Evolutionary conservation across 1,140 invertebrate species (phyloP).

Genomic region (Ladona fulva): DNA sequence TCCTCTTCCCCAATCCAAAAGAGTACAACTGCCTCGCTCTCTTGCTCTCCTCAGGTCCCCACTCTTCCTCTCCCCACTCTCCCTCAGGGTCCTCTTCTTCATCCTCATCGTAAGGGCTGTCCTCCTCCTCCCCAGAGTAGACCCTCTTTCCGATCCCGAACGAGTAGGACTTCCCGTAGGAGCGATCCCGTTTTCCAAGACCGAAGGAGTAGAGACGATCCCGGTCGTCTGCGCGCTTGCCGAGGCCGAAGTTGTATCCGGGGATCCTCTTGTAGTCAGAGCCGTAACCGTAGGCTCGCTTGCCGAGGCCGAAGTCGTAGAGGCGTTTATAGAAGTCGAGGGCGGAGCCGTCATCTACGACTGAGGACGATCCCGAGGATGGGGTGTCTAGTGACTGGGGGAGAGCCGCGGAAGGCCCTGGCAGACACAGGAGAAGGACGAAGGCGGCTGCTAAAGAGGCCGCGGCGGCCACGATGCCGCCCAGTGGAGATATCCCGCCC

Average conservation of each 20-base stretch:
- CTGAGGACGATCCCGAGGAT: background rate
- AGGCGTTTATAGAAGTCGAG: background rate
- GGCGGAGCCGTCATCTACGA: background rate
- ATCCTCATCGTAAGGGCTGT: background rate
- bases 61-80: background rate
- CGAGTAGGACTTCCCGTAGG: conserved; percentile 14
- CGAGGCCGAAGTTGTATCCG: conserved; percentile 55
- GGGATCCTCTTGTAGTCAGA: conserved; percentile 55
- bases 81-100: conserved; percentile 6
- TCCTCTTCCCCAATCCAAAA: conserved; percentile 48
- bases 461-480: background rate
- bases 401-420: too few relatives aligned
- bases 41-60: conserved; percentile 15
- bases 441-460: background rate
- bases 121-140: conserved; percentile 11
- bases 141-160: conserved; percentile 21
- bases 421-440: background rate
- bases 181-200: conserved; percentile 17
- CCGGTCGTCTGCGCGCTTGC: conserved; percentile 42
- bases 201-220: conserved; percentile 23
- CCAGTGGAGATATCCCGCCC: background rate
- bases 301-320: conserved; percentile 31
- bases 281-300: conserved; percentile 51
- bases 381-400: background rate
- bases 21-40: conserved; percentile 37